phyloP scores from a whole-genome alignment of 2,888 invertebrate species.

The Harpalus rufipes region DNA sequence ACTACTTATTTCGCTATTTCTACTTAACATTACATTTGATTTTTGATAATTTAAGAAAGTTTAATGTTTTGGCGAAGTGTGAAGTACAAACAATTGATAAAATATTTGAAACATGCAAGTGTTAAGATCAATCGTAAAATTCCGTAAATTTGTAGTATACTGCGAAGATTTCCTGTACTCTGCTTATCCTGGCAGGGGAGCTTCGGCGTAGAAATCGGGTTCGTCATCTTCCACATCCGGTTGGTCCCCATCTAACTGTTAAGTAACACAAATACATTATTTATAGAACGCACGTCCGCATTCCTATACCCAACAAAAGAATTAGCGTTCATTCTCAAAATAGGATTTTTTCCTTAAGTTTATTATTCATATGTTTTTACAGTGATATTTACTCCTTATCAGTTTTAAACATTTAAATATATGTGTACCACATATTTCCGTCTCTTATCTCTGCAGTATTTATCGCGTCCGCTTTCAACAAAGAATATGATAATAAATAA shows the following conservation, averaged over 20 bases:
- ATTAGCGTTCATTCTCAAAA: constrained; percentile 30
- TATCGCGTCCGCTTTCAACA: constrained; percentile 38
- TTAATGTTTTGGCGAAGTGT: constrained; percentile 49
- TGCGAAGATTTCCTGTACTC: constrained; percentile 7
- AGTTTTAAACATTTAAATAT: constrained; percentile 37
- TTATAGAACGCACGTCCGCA: constrained; percentile 60
- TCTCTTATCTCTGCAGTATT: constrained; percentile 38
- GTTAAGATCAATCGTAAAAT: constrained; percentile 43
- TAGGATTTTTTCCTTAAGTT: neutral
- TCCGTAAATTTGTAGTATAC: constrained; percentile 19
- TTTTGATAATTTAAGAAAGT: constrained; percentile 47
- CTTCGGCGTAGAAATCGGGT: constrained; percentile 96
- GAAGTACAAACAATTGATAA: constrained; percentile 43
- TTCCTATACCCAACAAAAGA: constrained; percentile 58
- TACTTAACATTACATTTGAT: constrained; percentile 45
- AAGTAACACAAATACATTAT: constrained; percentile 69
- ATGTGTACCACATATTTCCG: constrained; percentile 49
- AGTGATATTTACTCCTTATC: constrained; percentile 21
- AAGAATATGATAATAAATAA: constrained; percentile 55
- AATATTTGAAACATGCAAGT: constrained; percentile 34
- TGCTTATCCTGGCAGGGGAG: constrained; percentile 87
- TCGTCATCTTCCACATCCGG: constrained; percentile 91
- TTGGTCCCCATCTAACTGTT: constrained; percentile 91
- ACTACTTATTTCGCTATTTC: constrained; percentile 40
- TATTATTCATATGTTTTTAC: constrained; percentile 9